These are phyloP conservation scores for Paramisgurnus dabryanus DNA, from an alignment of 2,113 vertebrate species.

Conservation along the genomic window DNA sequence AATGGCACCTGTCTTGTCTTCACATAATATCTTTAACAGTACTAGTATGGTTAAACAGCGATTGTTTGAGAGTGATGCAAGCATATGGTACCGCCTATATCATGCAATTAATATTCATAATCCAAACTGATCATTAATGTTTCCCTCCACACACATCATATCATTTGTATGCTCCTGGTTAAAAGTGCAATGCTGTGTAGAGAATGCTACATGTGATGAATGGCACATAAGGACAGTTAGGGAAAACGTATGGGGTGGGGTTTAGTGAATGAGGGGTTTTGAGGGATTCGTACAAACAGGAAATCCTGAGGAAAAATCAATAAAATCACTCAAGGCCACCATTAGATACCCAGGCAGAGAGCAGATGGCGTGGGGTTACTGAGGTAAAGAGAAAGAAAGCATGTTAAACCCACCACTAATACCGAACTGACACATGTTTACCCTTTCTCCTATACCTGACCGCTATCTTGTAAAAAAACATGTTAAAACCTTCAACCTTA, in stretches of 20 bases:
- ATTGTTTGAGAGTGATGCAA: background rate
- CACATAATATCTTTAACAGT: background rate
- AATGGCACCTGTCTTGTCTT: too few relatives aligned
- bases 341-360: constrained; percentile 34
- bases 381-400: constrained; percentile 16
- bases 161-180: background rate
- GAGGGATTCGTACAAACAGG: constrained; percentile 28
- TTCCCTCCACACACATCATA: too few relatives aligned
- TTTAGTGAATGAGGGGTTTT: background rate
- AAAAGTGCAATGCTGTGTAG: background rate
- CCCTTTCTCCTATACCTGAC: constrained; percentile 40
- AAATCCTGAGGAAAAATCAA: constrained; percentile 43
- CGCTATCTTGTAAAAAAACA: background rate
- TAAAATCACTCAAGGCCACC: constrained; percentile 34
- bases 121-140: background rate
- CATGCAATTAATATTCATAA: background rate
- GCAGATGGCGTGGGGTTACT: background rate
- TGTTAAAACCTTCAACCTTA: constrained; percentile 1
- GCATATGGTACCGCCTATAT: background rate
- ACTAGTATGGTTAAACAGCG: background rate
- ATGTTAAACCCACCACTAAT: constrained; percentile 42
- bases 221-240: background rate
- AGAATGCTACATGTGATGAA: constrained; percentile 4
- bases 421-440: constrained; percentile 28
- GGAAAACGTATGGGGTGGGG: background rate